These are phyloP conservation scores for Brachyrhaphis roseni DNA, from an alignment of 2,797 vertebrate genomes.

Conservation along the genomic window DNA sequence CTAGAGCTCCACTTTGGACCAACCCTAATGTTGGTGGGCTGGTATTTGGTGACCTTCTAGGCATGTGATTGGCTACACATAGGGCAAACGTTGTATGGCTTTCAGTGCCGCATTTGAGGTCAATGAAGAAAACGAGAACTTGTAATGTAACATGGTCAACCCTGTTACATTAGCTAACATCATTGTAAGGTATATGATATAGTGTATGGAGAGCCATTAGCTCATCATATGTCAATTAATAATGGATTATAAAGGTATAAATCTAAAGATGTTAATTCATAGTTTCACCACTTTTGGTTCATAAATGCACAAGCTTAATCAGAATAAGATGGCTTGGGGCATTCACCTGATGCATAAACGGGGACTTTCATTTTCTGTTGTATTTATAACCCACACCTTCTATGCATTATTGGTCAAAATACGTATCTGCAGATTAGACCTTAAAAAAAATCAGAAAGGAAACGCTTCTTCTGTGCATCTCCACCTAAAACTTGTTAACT, in stretches of 20 bases:
- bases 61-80: slow-evolving; percentile 58
- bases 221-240: neutral
- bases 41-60: neutral
- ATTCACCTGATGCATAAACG: neutral
- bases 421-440: neutral
- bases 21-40: slow-evolving; percentile 62
- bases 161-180: slow-evolving; percentile 1
- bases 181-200: neutral
- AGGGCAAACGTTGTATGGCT: slow-evolving; percentile 17
- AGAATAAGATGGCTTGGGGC: neutral
- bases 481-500: neutral
- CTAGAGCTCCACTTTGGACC: slow-evolving; percentile 37
- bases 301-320: neutral
- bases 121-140: slow-evolving; percentile 4
- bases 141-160: neutral
- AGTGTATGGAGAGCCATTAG: neutral
- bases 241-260: neutral
- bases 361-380: neutral
- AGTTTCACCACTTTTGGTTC: neutral
- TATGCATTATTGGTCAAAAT: neutral
- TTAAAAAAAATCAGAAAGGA: neutral
- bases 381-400: neutral
- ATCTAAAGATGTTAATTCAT: neutral
- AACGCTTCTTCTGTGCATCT: neutral
- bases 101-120: slow-evolving; percentile 36